Evolutionary conservation across 2,113 vertebrate species (phyloP).

Genomic region (Pycnonotus jocosus): DNA sequence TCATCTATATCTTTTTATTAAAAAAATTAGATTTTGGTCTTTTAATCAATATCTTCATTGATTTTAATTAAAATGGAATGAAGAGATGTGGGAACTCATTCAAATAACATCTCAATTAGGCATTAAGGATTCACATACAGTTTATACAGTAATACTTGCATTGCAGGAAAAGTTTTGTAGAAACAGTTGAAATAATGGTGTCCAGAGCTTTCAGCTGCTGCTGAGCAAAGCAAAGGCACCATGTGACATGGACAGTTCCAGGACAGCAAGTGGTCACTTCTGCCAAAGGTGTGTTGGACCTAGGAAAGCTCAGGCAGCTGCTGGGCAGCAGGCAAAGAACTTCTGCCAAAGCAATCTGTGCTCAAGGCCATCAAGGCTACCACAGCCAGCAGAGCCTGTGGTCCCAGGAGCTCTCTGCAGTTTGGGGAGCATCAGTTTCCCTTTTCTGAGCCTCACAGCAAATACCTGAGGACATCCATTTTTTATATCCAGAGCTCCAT

Average conservation of each 20-base stretch:
- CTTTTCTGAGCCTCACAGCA: not conserved
- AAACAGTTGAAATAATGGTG: not conserved
- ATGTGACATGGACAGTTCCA: not conserved
- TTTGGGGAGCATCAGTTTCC: not conserved
- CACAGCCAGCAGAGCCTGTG: not conserved
- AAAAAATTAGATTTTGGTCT: not conserved
- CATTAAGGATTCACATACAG: not conserved
- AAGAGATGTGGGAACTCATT: not conserved
- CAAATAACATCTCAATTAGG: not conserved
- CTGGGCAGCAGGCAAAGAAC: not conserved
- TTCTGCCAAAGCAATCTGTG: not conserved
- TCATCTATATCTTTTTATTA: not conserved
- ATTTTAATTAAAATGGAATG: slow-evolving; percentile 37
- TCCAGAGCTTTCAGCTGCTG: not conserved
- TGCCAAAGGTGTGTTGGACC: not conserved
- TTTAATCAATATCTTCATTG: not conserved
- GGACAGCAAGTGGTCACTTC: rapidly evolving
- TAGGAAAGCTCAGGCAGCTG: not conserved
- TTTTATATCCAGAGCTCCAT: not conserved
- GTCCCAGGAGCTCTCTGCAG: not conserved
- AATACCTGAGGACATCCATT: rapidly evolving
- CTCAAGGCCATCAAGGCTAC: too few species aligned
- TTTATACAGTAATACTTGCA: not conserved
- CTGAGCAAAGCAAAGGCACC: not conserved
- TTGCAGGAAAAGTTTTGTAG: not conserved